phyloP scores from a whole-genome alignment of 2,888 invertebrate species.

The Drosophila mercatorum region DNA sequence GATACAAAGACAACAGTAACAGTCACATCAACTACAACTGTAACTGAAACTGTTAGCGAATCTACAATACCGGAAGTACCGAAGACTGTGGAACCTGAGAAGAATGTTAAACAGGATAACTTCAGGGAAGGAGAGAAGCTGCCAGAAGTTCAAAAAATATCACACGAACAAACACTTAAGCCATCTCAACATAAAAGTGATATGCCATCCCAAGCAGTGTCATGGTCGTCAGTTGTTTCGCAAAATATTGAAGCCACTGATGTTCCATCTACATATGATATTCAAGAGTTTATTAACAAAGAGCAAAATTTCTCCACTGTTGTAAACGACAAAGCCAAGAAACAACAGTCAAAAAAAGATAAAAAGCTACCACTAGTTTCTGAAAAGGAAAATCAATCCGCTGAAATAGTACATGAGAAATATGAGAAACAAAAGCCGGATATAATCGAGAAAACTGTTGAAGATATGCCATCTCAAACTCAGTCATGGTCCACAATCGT shows the following conservation, averaged over 20 bases:
- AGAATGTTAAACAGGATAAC: background rate
- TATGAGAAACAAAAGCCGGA: no score
- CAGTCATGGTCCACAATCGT: constrained; percentile 63
- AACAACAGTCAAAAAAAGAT: constrained; percentile 41
- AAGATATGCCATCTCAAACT: constrained; percentile 2
- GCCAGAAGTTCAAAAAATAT: no score
- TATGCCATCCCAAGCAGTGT: background rate
- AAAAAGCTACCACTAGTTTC: constrained; percentile 14
- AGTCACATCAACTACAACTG: no score
- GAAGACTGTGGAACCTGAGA: constrained; percentile 10
- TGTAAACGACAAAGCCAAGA: constrained; percentile 21
- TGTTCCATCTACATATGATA: background rate
- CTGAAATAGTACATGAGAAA: no score
- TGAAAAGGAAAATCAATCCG: constrained; percentile 5
- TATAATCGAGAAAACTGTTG: background rate
- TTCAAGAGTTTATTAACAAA: constrained; percentile 11
- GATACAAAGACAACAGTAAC: no score
- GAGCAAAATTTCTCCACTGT: constrained; percentile 11
- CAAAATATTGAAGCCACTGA: background rate
- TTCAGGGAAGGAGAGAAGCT: no score
- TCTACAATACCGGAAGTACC: constrained; percentile 31
- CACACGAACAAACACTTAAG: background rate
- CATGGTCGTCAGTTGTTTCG: constrained; percentile 52
- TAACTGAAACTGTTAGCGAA: background rate
- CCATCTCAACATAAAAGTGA: background rate